Evolutionary conservation across 2,888 invertebrate genomes (phyloP).

Genomic region (Dione juno): DNA sequence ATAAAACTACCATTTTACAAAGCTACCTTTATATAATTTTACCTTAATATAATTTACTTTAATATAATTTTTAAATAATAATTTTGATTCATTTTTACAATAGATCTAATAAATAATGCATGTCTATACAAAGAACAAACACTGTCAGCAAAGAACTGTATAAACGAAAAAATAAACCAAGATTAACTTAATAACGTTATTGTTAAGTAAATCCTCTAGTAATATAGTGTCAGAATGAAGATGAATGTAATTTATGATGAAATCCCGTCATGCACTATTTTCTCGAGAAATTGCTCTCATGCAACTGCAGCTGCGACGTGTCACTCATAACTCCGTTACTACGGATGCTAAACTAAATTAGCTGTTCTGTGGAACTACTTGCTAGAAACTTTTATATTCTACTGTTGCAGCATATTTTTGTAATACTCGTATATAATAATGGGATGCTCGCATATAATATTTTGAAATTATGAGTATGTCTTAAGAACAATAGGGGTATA

Average conservation of each 20-base stretch:
- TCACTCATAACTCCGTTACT: conserved; percentile 52
- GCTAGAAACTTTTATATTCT: conserved; percentile 13
- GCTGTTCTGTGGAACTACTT: conserved; percentile 24
- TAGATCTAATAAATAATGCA: too few relatives aligned
- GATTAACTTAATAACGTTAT: background rate
- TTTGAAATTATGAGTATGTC: too few relatives aligned
- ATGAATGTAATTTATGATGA: conserved; percentile 30
- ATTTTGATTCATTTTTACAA: background rate
- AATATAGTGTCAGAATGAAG: conserved; percentile 22
- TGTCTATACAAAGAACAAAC: background rate
- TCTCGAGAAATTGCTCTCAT: conserved; percentile 52
- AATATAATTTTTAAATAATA: background rate
- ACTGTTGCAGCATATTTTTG: background rate
- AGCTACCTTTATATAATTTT: too few relatives aligned
- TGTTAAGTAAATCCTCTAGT: conserved; percentile 7
- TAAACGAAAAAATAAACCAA: background rate
- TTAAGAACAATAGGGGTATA: too few relatives aligned
- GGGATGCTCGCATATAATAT: background rate
- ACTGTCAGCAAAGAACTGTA: background rate
- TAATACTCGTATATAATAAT: conserved; percentile 13
- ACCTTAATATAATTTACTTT: too few relatives aligned
- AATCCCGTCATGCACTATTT: conserved; percentile 32
- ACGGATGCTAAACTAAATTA: conserved; percentile 39
- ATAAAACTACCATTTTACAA: too few relatives aligned
- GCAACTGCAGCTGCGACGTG: conserved; percentile 55